These are phyloP conservation scores for Hirudinaria manillensis DNA, from an alignment of 2,888 invertebrate species.

Conservation along the genomic window DNA sequence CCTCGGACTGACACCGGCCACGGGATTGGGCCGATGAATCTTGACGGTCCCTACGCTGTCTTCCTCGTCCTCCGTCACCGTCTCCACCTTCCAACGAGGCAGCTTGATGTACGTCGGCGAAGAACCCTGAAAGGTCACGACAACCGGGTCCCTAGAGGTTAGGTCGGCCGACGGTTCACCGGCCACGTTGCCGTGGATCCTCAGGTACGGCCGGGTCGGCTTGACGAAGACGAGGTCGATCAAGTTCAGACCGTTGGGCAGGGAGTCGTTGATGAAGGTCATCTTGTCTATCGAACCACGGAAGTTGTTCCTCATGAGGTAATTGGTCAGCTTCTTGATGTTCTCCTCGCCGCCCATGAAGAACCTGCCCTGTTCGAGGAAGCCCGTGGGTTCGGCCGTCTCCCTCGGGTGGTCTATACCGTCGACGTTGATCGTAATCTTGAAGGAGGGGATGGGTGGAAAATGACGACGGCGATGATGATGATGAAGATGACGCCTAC, in stretches of 20 bases:
- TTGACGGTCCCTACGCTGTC: neutral
- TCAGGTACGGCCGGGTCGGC: constrained; percentile 37
- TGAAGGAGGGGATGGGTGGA: neutral
- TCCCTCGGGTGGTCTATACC: constrained; percentile 12
- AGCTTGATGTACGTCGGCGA: constrained; percentile 8
- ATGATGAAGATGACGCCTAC: constrained; percentile 19
- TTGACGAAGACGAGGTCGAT: constrained; percentile 35
- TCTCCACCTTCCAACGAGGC: constrained; percentile 19
- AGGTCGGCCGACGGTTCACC: constrained; percentile 37
- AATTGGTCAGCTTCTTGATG: constrained; percentile 8
- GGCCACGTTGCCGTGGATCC: constrained; percentile 46
- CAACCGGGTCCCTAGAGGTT: neutral
- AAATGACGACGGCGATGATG: neutral
- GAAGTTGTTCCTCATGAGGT: constrained; percentile 35
- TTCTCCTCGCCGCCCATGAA: constrained; percentile 26
- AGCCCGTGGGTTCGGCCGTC: neutral
- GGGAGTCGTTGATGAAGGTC: constrained; percentile 32
- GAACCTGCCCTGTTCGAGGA: neutral
- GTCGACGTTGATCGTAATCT: constrained; percentile 21
- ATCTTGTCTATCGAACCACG: constrained; percentile 30
- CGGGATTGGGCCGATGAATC: neutral
- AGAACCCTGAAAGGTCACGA: neutral
- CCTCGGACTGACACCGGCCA: constrained; percentile 27
- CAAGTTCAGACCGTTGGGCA: constrained; percentile 36
- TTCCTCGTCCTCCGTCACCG: constrained; percentile 17